Evolutionary conservation across 2,797 vertebrate species (phyloP).

Genomic region (Balearica regulorum): DNA sequence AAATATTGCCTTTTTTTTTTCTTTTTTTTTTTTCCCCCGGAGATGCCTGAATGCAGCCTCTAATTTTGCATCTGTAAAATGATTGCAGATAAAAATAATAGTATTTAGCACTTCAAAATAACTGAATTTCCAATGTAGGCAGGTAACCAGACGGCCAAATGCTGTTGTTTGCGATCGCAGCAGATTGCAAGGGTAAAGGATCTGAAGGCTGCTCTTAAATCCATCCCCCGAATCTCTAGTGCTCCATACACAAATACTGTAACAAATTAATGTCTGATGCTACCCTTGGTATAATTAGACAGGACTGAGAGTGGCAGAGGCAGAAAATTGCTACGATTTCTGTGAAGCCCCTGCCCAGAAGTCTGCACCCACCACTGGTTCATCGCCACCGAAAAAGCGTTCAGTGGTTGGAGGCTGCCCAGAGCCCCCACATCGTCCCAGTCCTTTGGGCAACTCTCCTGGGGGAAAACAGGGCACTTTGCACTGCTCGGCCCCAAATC

Average conservation of each 20-base stretch:
- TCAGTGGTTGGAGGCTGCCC: background rate
- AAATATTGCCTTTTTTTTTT: background rate
- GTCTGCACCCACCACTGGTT: background rate
- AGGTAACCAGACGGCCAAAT: background rate
- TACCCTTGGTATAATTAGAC: constrained; percentile 39
- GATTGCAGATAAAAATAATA: background rate
- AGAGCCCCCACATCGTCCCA: rapidly evolving
- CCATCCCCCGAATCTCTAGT: constrained; percentile 22
- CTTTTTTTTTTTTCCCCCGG: too few species aligned
- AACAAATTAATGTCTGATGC: constrained; percentile 46
- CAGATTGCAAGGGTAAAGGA: background rate
- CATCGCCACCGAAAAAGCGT: background rate
- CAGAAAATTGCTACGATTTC: constrained; percentile 11
- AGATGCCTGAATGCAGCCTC: background rate
- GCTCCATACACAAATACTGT: background rate
- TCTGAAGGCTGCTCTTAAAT: constrained; percentile 32
- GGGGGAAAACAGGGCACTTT: rapidly evolving
- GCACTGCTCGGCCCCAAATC: rapidly evolving
- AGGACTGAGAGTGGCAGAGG: constrained; percentile 21
- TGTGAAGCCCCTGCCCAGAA: background rate
- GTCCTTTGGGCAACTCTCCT: rapidly evolving
- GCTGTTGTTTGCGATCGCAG: background rate
- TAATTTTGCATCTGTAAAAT: background rate
- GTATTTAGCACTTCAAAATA: background rate
- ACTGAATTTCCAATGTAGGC: background rate